Conservation (phyloP, 2,888 invertebrate species). For the Xanthia icteritia region DNA sequence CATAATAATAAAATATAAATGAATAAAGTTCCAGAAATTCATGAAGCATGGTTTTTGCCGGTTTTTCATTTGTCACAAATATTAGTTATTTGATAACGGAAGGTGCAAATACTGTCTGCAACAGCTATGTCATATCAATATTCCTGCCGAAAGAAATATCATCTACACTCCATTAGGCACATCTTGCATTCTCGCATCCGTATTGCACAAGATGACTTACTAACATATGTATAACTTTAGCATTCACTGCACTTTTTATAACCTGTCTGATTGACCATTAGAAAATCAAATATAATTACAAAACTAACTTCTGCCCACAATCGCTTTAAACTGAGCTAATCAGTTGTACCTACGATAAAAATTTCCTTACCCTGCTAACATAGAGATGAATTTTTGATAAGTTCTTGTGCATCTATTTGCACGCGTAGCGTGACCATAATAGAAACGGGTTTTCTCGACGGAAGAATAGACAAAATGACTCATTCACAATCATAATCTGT, state of each 20-base stretch:
- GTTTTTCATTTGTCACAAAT: background rate
- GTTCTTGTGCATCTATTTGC: no score
- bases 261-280: slow-evolving; percentile 14
- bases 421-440: no score
- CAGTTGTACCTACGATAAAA: background rate
- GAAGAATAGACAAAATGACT: no score
- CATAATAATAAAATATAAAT: slow-evolving; percentile 20
- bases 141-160: background rate
- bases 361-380: background rate
- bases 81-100: background rate
- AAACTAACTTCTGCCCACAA: background rate
- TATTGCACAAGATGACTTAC: slow-evolving; percentile 18
- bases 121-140: no score
- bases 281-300: slow-evolving; percentile 12
- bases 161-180: no score
- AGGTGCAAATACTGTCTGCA: background rate
- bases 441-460: no score
- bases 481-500: no score
- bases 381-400: no score
- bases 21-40: background rate
- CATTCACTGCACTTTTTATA: slow-evolving; percentile 5
- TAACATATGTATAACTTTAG: background rate
- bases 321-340: background rate
- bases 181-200: background rate
- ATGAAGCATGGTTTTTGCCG: rapidly evolving